Conservation (phyloP, 2,888 invertebrate species). For the Resseliella maxima region DNA sequence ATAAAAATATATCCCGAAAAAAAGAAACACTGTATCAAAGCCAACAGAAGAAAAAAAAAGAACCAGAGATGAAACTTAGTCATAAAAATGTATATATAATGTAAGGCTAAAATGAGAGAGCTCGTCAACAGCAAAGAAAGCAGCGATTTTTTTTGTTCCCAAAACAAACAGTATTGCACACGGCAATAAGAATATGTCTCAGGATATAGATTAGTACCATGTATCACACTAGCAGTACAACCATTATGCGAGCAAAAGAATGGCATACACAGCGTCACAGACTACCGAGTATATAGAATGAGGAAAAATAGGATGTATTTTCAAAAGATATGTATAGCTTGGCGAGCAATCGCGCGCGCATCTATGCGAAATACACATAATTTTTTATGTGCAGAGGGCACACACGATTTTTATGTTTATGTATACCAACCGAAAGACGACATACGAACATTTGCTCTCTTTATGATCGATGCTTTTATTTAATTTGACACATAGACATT, state of each 20-base stretch:
- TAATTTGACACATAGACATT: slow-evolving; percentile 55
- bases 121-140: not conserved
- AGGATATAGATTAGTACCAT: slow-evolving; percentile 46
- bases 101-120: not conserved
- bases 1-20: not conserved
- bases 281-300: not conserved
- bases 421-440: slow-evolving; percentile 55
- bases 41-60: not conserved
- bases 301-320: slow-evolving; percentile 52
- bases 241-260: not conserved
- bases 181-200: slow-evolving; percentile 26
- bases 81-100: slow-evolving; percentile 25
- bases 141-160: not conserved
- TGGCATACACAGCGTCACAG: not conserved
- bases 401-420: slow-evolving; percentile 53
- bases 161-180: slow-evolving; percentile 15
- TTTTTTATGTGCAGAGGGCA: slow-evolving; percentile 54
- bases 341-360: slow-evolving; percentile 44
- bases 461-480: slow-evolving; percentile 54
- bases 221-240: not conserved
- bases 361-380: slow-evolving; percentile 53
- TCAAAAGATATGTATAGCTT: not conserved
- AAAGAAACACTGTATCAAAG: not conserved
- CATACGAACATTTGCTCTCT: slow-evolving; percentile 53
- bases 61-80: not conserved